A percentile compares a stretch with the other conserved stretches of the same genome.
phyloP scores from a whole-genome alignment of 2,113 vertebrate genomes.

The Ammodytes dubius region DNA sequence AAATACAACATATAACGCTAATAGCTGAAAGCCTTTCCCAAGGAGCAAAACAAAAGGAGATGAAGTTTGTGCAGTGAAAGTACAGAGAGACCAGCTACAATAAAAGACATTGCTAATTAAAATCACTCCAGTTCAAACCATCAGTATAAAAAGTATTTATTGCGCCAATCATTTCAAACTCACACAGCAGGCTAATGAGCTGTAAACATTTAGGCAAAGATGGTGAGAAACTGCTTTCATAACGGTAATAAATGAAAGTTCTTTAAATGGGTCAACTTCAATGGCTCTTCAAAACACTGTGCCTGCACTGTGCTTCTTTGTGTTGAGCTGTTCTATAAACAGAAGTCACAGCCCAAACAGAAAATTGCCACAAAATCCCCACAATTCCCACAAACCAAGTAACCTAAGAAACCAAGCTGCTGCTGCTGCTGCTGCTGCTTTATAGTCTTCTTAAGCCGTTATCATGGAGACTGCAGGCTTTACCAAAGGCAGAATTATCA shows the following conservation, averaged over 20 bases:
- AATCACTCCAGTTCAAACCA: constrained; percentile 61
- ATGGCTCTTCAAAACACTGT: constrained; percentile 27
- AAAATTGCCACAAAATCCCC: constrained; percentile 15
- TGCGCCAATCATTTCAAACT: constrained; percentile 52
- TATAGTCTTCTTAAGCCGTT: constrained; percentile 62
- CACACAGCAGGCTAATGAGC: constrained; percentile 61
- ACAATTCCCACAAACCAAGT: constrained; percentile 37
- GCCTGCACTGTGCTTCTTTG: background rate
- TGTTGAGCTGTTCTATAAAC: constrained; percentile 21
- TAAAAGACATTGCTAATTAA: constrained; percentile 72
- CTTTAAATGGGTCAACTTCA: constrained; percentile 54
- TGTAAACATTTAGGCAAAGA: constrained; percentile 53
- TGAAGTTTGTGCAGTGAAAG: constrained; percentile 39
- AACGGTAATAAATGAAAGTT: constrained; percentile 50
- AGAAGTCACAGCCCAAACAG: constrained; percentile 22
- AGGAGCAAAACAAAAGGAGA: constrained; percentile 61
- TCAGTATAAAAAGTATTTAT: constrained; percentile 66
- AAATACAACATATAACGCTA: constrained; percentile 40
- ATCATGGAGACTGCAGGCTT: constrained; percentile 66
- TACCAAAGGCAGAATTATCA: constrained; percentile 61
- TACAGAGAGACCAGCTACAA: constrained; percentile 38
- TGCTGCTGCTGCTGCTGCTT: constrained; percentile 29
- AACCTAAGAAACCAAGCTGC: constrained; percentile 44
- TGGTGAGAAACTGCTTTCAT: constrained; percentile 22
- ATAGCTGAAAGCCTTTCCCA: constrained; percentile 50